phyloP scores from a whole-genome alignment of 2,888 invertebrate species.

The Oxyteleia sp. region DNA sequence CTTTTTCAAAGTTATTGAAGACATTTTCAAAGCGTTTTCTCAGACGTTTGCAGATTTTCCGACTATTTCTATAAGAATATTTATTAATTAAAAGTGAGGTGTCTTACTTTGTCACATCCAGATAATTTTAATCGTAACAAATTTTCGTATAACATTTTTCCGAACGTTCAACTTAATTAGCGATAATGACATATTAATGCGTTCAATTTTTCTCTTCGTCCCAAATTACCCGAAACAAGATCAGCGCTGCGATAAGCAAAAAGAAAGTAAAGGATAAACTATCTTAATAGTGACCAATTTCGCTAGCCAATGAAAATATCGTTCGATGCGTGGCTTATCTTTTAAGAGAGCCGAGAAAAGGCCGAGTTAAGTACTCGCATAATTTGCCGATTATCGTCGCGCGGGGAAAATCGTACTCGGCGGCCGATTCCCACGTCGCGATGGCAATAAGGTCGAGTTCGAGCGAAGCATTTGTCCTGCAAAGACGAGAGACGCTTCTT shows the following conservation, averaged over 20 bases:
- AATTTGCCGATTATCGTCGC: constrained; percentile 58
- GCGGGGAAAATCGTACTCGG: constrained; percentile 36
- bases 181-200: constrained; percentile 46
- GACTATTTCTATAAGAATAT: too few species aligned
- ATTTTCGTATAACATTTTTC: background rate
- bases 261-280: constrained; percentile 45
- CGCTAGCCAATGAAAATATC: constrained; percentile 21
- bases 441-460: constrained; percentile 40
- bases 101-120: background rate
- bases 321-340: constrained; percentile 49
- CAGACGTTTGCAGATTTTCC: too few species aligned
- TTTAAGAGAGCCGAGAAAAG: constrained; percentile 24
- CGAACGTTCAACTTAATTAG: constrained; percentile 19
- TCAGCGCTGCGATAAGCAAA: constrained; percentile 30
- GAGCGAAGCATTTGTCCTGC: constrained; percentile 23
- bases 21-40: too few species aligned
- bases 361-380: constrained; percentile 51
- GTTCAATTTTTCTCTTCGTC: constrained; percentile 28
- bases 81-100: too few species aligned
- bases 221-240: constrained; percentile 48
- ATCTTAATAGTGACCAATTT: constrained; percentile 63
- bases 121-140: background rate
- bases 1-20: too few species aligned
- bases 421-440: constrained; percentile 56
- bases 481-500: constrained; percentile 50